Conservation (phyloP, 2,888 invertebrate species). For the Nematopogon swammerdamellus region DNA sequence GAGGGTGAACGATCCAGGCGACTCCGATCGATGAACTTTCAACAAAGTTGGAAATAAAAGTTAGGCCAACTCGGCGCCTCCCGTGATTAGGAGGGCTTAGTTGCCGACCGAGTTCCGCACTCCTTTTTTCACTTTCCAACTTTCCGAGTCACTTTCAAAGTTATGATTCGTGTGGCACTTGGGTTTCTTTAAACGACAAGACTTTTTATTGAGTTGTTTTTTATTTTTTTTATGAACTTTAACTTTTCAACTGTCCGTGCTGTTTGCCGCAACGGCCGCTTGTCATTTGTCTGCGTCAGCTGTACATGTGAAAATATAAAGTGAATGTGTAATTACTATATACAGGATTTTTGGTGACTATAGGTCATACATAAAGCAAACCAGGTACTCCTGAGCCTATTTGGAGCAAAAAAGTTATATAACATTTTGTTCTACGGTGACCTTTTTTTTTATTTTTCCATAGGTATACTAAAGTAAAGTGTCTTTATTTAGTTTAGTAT, state of each 20-base stretch:
- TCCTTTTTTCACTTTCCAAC: constrained; percentile 52
- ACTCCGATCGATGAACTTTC: constrained; percentile 48
- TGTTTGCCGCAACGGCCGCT: background rate
- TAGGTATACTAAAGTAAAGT: too few species aligned
- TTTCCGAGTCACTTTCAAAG: background rate
- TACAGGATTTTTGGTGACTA: too few species aligned
- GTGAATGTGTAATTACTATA: too few species aligned
- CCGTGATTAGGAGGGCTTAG: constrained; percentile 57
- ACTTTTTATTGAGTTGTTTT: background rate
- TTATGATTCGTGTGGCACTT: background rate
- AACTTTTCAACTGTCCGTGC: background rate
- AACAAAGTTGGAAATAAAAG: constrained; percentile 52
- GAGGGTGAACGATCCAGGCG: constrained; percentile 46
- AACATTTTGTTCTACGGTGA: too few species aligned
- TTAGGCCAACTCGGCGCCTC: constrained; percentile 45
- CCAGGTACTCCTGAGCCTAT: too few species aligned
- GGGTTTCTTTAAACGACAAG: background rate
- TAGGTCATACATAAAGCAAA: too few species aligned
- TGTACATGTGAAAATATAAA: too few species aligned
- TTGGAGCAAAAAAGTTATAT: too few species aligned
- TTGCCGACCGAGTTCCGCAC: constrained; percentile 51
- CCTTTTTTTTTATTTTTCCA: too few species aligned
- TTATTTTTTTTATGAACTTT: background rate
- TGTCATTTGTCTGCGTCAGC: too few species aligned
- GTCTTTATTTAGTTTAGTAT: too few species aligned